These are phyloP conservation scores for Octomys mimax DNA, from an alignment of 2,797 vertebrate genomes.

Conservation along the genomic window DNA sequence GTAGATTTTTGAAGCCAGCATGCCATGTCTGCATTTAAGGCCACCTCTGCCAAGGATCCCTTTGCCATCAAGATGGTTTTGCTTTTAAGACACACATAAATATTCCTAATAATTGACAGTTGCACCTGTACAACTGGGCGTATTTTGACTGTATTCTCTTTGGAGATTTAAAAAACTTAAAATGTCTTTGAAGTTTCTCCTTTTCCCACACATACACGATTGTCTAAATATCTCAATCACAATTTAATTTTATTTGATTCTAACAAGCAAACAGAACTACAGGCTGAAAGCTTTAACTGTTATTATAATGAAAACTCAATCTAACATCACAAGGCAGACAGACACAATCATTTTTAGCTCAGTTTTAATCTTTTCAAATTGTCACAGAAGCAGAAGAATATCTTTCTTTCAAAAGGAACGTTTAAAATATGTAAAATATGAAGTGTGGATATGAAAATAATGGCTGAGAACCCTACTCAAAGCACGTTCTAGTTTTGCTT, in stretches of 20 bases:
- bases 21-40: background rate
- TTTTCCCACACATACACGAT: background rate
- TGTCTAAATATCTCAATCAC: background rate
- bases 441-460: background rate
- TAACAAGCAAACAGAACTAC: background rate
- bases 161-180: background rate
- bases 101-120: background rate
- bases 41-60: background rate
- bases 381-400: background rate
- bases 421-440: conserved; percentile 17
- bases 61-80: background rate
- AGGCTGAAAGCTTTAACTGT: background rate
- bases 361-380: conserved; percentile 27
- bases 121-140: background rate
- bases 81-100: background rate
- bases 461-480: background rate
- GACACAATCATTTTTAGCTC: background rate
- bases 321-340: background rate
- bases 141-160: background rate
- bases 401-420: conserved; percentile 24
- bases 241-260: background rate
- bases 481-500: background rate
- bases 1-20: background rate
- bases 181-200: background rate
- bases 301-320: background rate